These are phyloP conservation scores for Blennius ocellaris DNA, from an alignment of 2,113 vertebrate species.

Conservation along the genomic window DNA sequence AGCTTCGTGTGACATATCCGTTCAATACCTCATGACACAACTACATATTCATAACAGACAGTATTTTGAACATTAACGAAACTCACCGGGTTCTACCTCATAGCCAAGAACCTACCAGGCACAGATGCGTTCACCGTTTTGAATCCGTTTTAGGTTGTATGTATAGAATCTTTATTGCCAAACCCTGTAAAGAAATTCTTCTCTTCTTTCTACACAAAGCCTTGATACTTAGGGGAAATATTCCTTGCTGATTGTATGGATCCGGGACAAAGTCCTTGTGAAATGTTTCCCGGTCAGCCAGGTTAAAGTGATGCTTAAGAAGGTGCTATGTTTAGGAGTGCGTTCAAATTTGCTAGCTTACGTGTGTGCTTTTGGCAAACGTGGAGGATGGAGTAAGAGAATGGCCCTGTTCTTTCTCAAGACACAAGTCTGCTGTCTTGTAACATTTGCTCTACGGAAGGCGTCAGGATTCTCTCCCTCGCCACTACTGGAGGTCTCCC, in stretches of 20 bases:
- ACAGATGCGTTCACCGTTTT: conserved; percentile 70
- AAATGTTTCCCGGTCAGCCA: conserved; percentile 69
- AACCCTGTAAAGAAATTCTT: conserved; percentile 72
- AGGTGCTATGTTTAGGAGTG: conserved; percentile 75
- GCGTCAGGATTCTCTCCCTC: conserved; percentile 53
- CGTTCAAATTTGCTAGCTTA: conserved; percentile 63
- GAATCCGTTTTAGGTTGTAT: conserved; percentile 67
- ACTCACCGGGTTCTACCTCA: conserved; percentile 86
- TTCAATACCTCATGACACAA: conserved; percentile 87
- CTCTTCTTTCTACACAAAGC: conserved; percentile 72
- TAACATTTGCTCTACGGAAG: conserved; percentile 46
- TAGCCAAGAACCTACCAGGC: conserved; percentile 84
- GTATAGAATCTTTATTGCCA: conserved; percentile 74
- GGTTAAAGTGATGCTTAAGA: conserved; percentile 69
- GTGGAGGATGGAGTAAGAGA: conserved; percentile 51
- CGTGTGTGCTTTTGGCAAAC: conserved; percentile 52
- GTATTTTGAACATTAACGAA: conserved; percentile 81
- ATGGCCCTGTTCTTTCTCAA: conserved; percentile 54
- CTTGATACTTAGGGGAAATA: conserved; percentile 79
- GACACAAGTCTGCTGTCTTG: conserved; percentile 48
- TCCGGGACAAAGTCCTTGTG: conserved; percentile 59
- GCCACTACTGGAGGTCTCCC: conserved; percentile 68
- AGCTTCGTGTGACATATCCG: conserved; percentile 83
- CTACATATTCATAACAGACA: conserved; percentile 84
- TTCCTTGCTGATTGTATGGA: conserved; percentile 79